Base-by-base conservation (phyloP, 2,113 vertebrate species). In the Cryptomyrus ogoouensis region DNA sequence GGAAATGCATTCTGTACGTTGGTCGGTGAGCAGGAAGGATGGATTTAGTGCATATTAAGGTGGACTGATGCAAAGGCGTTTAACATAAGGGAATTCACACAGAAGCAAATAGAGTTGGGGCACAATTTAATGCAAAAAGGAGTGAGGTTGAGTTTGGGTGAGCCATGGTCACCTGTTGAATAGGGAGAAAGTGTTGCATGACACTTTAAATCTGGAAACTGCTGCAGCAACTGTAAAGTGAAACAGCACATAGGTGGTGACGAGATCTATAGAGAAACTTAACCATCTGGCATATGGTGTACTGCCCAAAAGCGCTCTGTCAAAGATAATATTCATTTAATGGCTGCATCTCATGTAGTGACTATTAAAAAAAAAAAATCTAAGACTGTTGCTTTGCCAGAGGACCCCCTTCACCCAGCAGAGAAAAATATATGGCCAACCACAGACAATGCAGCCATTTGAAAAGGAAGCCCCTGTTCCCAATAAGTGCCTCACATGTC, bases 271-370 rank as follows among this genome's bases (percentile, higher is more conserved):
- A 47, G 42, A 10, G 1, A 9, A 84, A 84, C 80, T 42, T 49
- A 52, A 3, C 84, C 2, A 35, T 53, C n/a, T 87, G 27, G 31
- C 47, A 31, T 35, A n/a, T 31, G 50, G 5, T 87, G n/a, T 24
- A 87, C 50, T 21, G 12, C 31, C 50, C 50, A 56, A 87, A 53
- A 87, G 7, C 13, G 1, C 50, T 44, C 35, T 88, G 56, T 88
- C 56, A 88, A 88, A 88, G 52, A 56, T 19, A 58, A 88, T 58
- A 58, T 58, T 58, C 31, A 44, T 44, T 58, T 88, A 88, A 88
- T 62, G 35, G 27, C 53, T 58, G 53, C 35, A 88, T 58, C 56
- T 66, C 21, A 44, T 21, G 12, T 24, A 88, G 47, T 3, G 84
- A 50, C 49, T 86, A 56, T 58, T 4, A 70, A 70, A 77, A 77